These are phyloP conservation scores for Pelecanus crispus DNA, from an alignment of 2,113 vertebrate genomes.

Conservation along the genomic window DNA sequence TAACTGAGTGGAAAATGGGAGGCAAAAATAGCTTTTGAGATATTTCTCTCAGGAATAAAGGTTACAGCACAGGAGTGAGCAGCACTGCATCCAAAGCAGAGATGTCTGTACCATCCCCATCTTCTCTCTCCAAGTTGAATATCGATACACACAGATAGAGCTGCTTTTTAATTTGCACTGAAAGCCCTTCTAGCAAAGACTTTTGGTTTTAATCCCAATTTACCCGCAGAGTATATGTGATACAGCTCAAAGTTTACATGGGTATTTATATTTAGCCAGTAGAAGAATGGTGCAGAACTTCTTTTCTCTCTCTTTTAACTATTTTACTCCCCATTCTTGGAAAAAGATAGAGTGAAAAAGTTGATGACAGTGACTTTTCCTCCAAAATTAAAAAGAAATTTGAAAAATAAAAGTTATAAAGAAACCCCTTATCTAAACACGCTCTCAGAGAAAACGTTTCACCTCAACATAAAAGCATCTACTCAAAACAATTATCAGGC, in stretches of 20 bases:
- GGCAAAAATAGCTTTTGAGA: not conserved
- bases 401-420: not conserved
- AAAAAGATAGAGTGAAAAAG: not conserved
- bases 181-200: not conserved
- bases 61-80: not conserved
- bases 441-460: not conserved
- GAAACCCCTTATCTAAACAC: not conserved
- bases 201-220: not conserved
- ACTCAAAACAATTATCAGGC: not conserved
- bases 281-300: not conserved
- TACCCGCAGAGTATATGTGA: not conserved
- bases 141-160: not conserved
- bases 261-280: not conserved
- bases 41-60: not conserved
- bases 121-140: not conserved
- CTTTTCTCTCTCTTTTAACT: not conserved
- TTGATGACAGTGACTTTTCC: not conserved
- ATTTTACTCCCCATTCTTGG: not conserved
- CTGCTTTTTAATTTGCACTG: not conserved
- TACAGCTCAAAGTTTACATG: not conserved
- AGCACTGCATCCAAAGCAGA: not conserved
- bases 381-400: not conserved
- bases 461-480: not conserved
- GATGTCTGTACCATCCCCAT: not conserved
- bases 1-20: not conserved